A percentile compares a stretch with the other conserved stretches of the same genome.
Conservation (phyloP, 2,797 vertebrate species). For the Otolemur crassicaudatus region DNA sequence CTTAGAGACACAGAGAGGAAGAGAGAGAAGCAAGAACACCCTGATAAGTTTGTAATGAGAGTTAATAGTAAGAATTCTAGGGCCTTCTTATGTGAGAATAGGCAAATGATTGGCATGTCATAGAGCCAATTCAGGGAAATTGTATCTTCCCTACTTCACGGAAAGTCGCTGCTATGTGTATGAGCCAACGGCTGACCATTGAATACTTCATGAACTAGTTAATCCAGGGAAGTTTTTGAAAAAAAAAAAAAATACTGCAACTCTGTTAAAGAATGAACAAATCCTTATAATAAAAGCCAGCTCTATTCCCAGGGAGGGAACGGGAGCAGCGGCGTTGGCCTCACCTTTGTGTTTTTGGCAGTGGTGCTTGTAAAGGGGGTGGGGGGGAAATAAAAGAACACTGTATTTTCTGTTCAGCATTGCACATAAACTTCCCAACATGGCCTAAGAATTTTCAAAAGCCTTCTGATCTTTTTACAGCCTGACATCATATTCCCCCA, state of each 20-base stretch:
- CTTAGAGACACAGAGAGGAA: constrained; percentile 50
- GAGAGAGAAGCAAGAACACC: background rate
- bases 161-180: constrained; percentile 74
- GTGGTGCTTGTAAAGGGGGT: constrained; percentile 79
- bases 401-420: constrained; percentile 84
- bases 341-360: constrained; percentile 81
- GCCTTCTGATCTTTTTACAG: constrained; percentile 83
- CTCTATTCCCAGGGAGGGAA: constrained; percentile 80
- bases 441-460: constrained; percentile 77
- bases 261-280: constrained; percentile 86
- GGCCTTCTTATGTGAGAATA: constrained; percentile 81
- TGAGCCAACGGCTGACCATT: constrained; percentile 71
- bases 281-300: constrained; percentile 83
- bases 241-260: constrained; percentile 83
- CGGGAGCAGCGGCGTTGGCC: constrained; percentile 73
- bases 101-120: constrained; percentile 76
- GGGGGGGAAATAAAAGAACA: constrained; percentile 81
- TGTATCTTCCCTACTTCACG: constrained; percentile 63
- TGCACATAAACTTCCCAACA: constrained; percentile 83
- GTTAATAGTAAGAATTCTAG: constrained; percentile 57
- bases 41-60: constrained; percentile 68
- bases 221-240: constrained; percentile 80
- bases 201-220: constrained; percentile 82
- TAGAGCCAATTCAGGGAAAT: constrained; percentile 74
- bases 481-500: constrained; percentile 85